Base-by-base conservation (phyloP, 2,888 invertebrate species). In the Epinotia nisella region DNA sequence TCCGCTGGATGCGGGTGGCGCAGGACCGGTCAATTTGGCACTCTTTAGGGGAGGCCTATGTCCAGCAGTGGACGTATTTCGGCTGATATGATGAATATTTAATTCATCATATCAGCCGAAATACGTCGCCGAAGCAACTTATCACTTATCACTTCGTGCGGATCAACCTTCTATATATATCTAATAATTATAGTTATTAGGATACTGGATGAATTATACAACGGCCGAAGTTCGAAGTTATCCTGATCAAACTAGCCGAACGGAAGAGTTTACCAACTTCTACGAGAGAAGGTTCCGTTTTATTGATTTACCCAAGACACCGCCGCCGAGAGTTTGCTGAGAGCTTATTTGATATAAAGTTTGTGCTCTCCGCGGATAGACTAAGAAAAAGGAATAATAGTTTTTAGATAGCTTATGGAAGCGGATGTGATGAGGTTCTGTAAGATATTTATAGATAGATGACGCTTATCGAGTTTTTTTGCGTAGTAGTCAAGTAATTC, bases 271-370 rank as follows among this genome's bases (percentile, higher is more conserved):
- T 66, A 56, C 66, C 41, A 55, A 66, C 66, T 66, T 66, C 55
- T 11, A 39, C 11, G 55, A 56, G 66, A 66, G 55, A 39, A 65
- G 66, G 66, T 56, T 66, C 41, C 41, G 56, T 56, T 66, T 56
- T 66, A 66, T 66, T 66, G 66, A 66, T 66, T 56, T 66, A 66
- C 55, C 56, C 39, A 56, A 66, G 66, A 41, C 66, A 66, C 66
- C 65, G 39, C 66, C 66, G 55, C n/a, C 24, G 55, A 65, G 64
- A 65, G 66, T 66, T 66, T 56, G 55, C 66, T 66, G 24, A 56
- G 24, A 66, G 66, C 66, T 66, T 66, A 55, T 56, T 56, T 56
- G 56, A 66, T 66, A 66, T 55, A 66, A 66, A 66, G 66, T 66
- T 66, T 41, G 53, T 55, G 21, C 10, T 39, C 65, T 55, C 21